phyloP scores from a whole-genome alignment of 2,888 invertebrate species.

The Phaonia tiefii region DNA sequence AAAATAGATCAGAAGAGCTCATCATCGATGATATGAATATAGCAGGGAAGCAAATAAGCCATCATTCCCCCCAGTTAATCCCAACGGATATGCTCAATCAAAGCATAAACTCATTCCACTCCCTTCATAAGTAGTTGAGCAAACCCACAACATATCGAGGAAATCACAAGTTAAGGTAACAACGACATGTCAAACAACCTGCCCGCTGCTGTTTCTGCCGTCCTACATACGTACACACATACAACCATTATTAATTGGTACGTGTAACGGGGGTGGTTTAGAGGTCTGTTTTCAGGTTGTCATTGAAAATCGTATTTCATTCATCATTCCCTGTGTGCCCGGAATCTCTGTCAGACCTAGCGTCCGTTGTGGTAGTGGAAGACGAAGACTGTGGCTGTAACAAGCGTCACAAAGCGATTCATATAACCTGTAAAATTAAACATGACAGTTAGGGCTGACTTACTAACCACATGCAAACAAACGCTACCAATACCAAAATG shows the following conservation, averaged over 20 bases:
- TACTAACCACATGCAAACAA: conserved; percentile 53
- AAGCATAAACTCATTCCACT: conserved; percentile 68
- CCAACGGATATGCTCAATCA: conserved; percentile 80
- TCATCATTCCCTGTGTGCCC: conserved; percentile 71
- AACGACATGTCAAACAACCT: conserved; percentile 58
- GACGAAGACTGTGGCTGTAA: conserved; percentile 18
- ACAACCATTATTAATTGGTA: conserved; percentile 33
- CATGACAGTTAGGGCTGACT: conserved; percentile 66
- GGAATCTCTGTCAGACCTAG: conserved; percentile 28
- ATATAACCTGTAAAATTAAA: conserved; percentile 69
- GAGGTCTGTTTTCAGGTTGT: conserved; percentile 65
- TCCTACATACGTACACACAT: conserved; percentile 3
- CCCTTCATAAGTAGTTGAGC: conserved; percentile 32
- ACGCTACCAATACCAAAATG: conserved; percentile 10
- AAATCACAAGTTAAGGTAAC: conserved; percentile 71
- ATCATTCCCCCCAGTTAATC: conserved; percentile 74
- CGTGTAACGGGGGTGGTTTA: conserved; percentile 68
- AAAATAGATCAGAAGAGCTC: conserved; percentile 35
- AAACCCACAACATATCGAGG: conserved; percentile 45
- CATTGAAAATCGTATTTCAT: conserved; percentile 76
- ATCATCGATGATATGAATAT: conserved; percentile 54
- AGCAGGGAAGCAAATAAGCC: conserved; percentile 66
- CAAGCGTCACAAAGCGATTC: conserved; percentile 53
- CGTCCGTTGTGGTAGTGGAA: not conserved
- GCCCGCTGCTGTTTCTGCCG: conserved; percentile 37